These are phyloP conservation scores for Steinernema feltiae DNA, from an alignment of 1,140 invertebrate species.

Conservation along the genomic window DNA sequence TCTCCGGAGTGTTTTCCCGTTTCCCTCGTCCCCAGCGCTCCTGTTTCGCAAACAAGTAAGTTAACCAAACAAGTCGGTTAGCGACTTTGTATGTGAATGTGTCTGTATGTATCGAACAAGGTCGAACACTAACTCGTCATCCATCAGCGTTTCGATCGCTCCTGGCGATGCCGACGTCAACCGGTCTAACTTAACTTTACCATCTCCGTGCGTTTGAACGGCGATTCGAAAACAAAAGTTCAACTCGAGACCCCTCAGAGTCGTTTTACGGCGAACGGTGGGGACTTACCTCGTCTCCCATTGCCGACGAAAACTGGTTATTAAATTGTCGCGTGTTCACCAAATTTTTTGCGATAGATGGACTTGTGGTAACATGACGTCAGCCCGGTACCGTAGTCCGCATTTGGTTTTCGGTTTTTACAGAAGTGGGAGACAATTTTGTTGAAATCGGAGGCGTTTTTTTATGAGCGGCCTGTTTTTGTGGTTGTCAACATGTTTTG, in stretches of 20 bases:
- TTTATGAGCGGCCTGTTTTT: neutral
- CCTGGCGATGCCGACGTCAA: neutral
- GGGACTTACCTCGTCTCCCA: neutral
- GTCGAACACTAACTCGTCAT: neutral
- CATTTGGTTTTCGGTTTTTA: neutral
- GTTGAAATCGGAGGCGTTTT: neutral
- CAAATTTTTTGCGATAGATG: neutral
- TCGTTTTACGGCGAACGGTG: constrained; percentile 6
- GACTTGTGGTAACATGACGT: neutral
- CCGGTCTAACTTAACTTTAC: constrained; percentile 9
- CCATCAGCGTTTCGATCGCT: neutral
- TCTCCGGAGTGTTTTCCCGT: neutral
- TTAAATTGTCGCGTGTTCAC: neutral
- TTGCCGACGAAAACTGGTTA: neutral
- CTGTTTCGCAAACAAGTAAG: neutral
- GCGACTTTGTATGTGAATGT: neutral
- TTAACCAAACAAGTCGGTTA: constrained; percentile 10
- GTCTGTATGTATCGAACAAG: constrained; percentile 4
- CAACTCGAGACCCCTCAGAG: constrained; percentile 10
- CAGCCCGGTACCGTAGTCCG: neutral
- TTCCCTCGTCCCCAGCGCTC: neutral
- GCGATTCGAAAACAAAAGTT: constrained; percentile 10
- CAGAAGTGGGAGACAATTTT: neutral
- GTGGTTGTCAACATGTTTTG: constrained; percentile 9
- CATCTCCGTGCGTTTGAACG: constrained; percentile 1